Evolutionary conservation across 2,113 vertebrate genomes (phyloP), one percentile per base, ranked within the genome.

Genomic region (Phaethornis superciliosus): DNA sequence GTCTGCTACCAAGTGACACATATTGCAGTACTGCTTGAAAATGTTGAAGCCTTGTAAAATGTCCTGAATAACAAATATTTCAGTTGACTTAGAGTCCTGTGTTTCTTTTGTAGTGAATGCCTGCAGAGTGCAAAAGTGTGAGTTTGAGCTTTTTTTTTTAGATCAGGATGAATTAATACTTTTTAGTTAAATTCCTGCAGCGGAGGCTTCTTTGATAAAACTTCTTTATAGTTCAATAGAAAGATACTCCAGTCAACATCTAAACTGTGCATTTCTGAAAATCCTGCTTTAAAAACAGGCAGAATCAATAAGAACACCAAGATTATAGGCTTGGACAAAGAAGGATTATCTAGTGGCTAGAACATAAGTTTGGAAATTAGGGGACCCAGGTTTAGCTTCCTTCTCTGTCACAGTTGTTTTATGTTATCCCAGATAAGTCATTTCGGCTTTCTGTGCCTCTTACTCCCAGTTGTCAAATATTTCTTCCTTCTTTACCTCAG

Each of bases 401-500:
- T 77, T 69, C 42, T 77, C 62, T 88, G 67, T 85, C 81, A 67
- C 32, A 44, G 21, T 17, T 72, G 12, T 91, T 93, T 88, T 92
- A 81, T 91, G 47, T 65, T 79, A 85, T 87, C 62, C 70, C 55
- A 69, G 59, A 87, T 82, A 90, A 96, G 87, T 82, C 49, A 90
- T 86, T 94, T 92, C 87, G 23, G 78, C 20, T 87, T 94, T 89
- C 91, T 93, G n/a, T 82, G 59, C 16, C 44, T 92, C 79, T 76
- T 70, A 42, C 26, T 95, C 91, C 55, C 89, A 85, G 33, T 44
- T 77, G 89, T 93, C 85, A 95, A 95, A 95, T 94, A 94, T 87
- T 81, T 92, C 86, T 90, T 80, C 51, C 37, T 88, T 95, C 40
- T 87, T 80, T 76, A 64, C 70, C 68, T 85, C 91, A 76, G 59